Percentiles rank a stretch among this genome's conserved stretches.
Evolutionary conservation across 2,113 vertebrate genomes (phyloP).

Genomic region (Crotalus tigris): DNA sequence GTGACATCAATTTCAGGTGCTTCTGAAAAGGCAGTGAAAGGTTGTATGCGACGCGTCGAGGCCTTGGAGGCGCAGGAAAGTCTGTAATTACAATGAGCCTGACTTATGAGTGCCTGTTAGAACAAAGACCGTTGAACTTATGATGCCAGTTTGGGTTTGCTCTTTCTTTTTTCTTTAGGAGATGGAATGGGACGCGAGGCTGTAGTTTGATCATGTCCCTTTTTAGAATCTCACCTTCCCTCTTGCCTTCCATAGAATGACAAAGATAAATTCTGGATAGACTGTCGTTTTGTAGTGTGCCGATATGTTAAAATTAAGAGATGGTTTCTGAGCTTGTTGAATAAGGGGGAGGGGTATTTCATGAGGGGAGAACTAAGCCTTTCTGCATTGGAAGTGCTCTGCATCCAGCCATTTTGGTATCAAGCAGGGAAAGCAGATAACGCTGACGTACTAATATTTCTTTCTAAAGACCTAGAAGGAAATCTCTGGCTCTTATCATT

Average conservation of each 20-base stretch:
- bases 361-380: not conserved
- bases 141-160: not conserved
- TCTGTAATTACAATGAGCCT: not conserved
- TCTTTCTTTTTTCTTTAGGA: not conserved
- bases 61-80: not conserved
- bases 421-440: conserved; percentile 10
- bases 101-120: not conserved
- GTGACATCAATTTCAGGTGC: not conserved
- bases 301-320: not conserved
- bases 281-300: not conserved
- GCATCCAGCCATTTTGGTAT: conserved; percentile 41
- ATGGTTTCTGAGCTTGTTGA: not conserved
- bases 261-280: not conserved
- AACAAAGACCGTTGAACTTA: not conserved
- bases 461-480: not conserved
- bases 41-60: not conserved
- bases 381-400: conserved; percentile 18
- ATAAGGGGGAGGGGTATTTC: not conserved
- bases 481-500: not conserved
- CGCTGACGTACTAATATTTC: not conserved
- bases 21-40: not conserved
- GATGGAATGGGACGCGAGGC: not conserved
- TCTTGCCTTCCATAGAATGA: not conserved
- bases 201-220: not conserved
- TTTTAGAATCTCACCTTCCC: not conserved